Evolutionary conservation across 2,797 vertebrate species (phyloP), one percentile per base, ranked within the genome.

Genomic region (Sandelia bainsii): DNA sequence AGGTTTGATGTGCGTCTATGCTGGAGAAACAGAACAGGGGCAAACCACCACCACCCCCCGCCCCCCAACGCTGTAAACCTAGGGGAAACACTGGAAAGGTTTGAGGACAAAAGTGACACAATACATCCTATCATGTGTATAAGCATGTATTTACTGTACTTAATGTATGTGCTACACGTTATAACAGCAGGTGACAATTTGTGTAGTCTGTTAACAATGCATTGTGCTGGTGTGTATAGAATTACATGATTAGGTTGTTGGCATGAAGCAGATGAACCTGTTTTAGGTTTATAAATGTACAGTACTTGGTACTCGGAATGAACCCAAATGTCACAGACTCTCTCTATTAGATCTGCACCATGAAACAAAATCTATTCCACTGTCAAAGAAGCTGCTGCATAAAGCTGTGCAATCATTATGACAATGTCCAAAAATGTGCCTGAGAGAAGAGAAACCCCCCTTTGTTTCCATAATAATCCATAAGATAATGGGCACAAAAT

Each of bases 401-500:
- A 73, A 84, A 87, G 65, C 70, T 69, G 74, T 68, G 74, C 79
- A 77, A 71, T 91, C 82, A 84, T 89, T 77, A 81, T 69, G 77
- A 82, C 76, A 81, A 81, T 77, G 80, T 87, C 87, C 79, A 75
- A 58, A 86, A 86, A 82, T 39, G 67, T 65, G 86, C 84, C 77
- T 12, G 60, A 74, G 78, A 84, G 79, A 70, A 86, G 65, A 80
- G 64, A 79, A 56, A 69, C 50, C 9, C 6, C 45, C 72, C 71
- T 79, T 62, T 75, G 51, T 84, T 87, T 87, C 77, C 77, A 83
- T 80, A 82, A 88, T 83, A 91, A 91, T 84, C 81, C 80, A 87
- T 83, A 78, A 85, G 83, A 80, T 61, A 84, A 66, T 85, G 29
- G 83, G 79, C 49, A 80, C 80, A 84, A 85, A 88, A 80, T 10